Conservation (phyloP, 30 jellyfish, hydroid and myxozoan genomes). For the Aurelia sp. region DNA sequence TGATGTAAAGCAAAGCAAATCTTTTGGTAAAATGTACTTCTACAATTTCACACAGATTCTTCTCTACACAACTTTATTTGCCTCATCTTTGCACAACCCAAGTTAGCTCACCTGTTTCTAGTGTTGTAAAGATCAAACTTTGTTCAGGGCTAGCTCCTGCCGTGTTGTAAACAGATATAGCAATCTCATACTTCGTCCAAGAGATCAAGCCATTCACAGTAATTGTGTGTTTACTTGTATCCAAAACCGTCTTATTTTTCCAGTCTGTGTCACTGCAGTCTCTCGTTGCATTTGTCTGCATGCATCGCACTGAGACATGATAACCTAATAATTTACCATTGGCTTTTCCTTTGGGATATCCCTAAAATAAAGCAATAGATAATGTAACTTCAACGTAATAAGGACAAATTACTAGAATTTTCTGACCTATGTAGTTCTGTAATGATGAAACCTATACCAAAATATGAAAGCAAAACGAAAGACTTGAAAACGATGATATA, state of each 20-base stretch:
- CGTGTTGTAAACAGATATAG: conserved; percentile 29
- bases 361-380: no score
- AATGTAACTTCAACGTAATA: no score
- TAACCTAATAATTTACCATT: conserved; percentile 46
- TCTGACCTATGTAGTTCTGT: no score
- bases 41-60: no score
- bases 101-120: conserved; percentile 41
- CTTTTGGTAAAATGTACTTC: no score
- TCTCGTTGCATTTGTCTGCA: conserved; percentile 29
- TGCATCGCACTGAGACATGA: conserved; percentile 29
- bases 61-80: no score
- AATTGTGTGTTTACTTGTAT: not conserved
- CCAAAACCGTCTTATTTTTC: not conserved
- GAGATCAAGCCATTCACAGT: conserved; percentile 16
- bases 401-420: no score
- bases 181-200: conserved; percentile 60
- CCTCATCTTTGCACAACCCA: not conserved
- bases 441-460: no score
- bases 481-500: no score
- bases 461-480: no score
- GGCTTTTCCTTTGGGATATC: not conserved
- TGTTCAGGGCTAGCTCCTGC: conserved; percentile 47
- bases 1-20: no score
- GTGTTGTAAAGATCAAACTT: conserved; percentile 5
- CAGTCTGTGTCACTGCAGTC: conserved; percentile 8